phyloP scores from a whole-genome alignment of 2,888 invertebrate genomes.

The Agapostemon virescens region DNA sequence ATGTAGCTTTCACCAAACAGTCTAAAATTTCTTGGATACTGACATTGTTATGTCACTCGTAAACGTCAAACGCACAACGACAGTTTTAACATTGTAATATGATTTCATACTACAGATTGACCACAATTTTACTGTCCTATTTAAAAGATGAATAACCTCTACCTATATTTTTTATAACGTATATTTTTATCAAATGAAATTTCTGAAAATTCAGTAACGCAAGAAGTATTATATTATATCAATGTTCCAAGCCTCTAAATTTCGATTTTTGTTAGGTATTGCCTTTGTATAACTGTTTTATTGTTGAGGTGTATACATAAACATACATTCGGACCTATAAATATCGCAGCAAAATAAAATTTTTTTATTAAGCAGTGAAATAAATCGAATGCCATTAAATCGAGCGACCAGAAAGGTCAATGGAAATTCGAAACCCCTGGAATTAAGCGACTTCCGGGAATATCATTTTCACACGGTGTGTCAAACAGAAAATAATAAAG shows the following conservation, averaged over 20 bases:
- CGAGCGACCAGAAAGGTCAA: not conserved
- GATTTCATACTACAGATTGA: too few relatives aligned
- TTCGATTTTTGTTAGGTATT: not conserved
- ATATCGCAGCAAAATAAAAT: not conserved
- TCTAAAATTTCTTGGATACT: too few relatives aligned
- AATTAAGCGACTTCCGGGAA: slow-evolving; percentile 1
- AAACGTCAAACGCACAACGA: too few relatives aligned
- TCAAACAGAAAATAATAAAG: not conserved
- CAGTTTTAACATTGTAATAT: too few relatives aligned
- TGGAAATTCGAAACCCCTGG: not conserved
- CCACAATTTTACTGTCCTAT: too few relatives aligned
- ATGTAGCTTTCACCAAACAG: too few relatives aligned
- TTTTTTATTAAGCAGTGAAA: too few relatives aligned
- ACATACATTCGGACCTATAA: not conserved
- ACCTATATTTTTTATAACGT: not conserved
- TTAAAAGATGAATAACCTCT: too few relatives aligned
- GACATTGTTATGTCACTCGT: too few relatives aligned
- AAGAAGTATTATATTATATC: too few relatives aligned
- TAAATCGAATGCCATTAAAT: not conserved
- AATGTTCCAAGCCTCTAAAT: too few relatives aligned
- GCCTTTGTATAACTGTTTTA: not conserved
- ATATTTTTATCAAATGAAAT: not conserved
- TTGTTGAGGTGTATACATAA: not conserved
- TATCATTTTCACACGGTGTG: not conserved
- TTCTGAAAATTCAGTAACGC: not conserved